Percentiles rank a stretch among this genome's conserved stretches.
These are phyloP conservation scores for Drosophila orena DNA, from an alignment of 1,140 invertebrate species.

Conservation along the genomic window DNA sequence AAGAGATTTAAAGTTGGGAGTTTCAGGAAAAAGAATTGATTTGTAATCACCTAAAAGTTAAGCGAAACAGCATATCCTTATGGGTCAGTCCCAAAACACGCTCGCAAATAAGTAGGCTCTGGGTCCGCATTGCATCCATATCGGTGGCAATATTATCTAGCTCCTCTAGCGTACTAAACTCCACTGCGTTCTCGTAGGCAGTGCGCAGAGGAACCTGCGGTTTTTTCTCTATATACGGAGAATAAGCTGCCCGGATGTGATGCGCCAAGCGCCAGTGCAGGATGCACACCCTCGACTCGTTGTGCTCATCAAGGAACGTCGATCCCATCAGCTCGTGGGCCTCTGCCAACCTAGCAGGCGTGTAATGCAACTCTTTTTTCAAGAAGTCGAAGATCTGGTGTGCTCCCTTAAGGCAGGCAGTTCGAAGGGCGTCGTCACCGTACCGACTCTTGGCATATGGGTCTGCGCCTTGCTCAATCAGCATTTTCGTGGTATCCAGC, in stretches of 20 bases:
- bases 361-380: conserved; percentile 88
- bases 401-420: conserved; percentile 95
- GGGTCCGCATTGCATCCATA: conserved; percentile 92
- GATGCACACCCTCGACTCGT: conserved; percentile 88
- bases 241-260: conserved; percentile 85
- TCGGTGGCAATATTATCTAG: conserved; percentile 90
- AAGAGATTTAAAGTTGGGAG: background rate
- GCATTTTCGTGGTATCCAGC: conserved; percentile 93
- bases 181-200: conserved; percentile 88
- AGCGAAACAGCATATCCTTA: conserved; percentile 93
- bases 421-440: conserved; percentile 96
- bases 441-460: conserved; percentile 91
- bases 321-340: conserved; percentile 91
- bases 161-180: conserved; percentile 90
- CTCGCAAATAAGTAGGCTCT: conserved; percentile 93
- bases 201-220: conserved; percentile 86
- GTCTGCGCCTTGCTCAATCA: conserved; percentile 92
- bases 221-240: conserved; percentile 85
- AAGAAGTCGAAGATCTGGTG: conserved; percentile 92
- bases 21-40: too few relatives aligned
- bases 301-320: conserved; percentile 93
- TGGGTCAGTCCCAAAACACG: conserved; percentile 92
- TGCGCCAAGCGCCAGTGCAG: conserved; percentile 89
- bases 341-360: conserved; percentile 90
- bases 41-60: conserved; percentile 80